These are phyloP conservation scores for Rhinopomastus cyanomelas DNA, from an alignment of 2,113 vertebrate species.

Conservation along the genomic window DNA sequence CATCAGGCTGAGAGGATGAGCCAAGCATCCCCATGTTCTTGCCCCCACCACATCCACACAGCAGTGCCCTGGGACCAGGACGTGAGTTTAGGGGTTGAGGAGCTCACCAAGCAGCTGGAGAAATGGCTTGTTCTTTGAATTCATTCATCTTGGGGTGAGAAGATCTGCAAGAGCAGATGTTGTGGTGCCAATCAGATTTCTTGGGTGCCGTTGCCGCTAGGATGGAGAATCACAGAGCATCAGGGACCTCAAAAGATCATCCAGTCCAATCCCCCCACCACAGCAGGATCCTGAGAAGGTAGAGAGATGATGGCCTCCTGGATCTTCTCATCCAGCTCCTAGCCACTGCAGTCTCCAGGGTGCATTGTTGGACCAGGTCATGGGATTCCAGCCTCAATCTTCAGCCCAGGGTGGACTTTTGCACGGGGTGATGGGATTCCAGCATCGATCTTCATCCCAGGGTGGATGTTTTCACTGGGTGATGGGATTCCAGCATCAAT, in stretches of 20 bases:
- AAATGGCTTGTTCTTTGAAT: neutral
- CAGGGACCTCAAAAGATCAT: too few species aligned
- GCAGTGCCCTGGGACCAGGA: neutral
- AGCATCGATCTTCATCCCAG: too few species aligned
- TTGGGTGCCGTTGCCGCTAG: accelerated
- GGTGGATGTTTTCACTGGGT: too few species aligned
- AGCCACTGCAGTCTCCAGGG: too few species aligned
- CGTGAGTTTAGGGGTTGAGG: neutral
- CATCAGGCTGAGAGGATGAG: neutral
- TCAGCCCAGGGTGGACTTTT: too few species aligned
- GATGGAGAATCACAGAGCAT: too few species aligned
- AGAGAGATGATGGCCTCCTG: neutral
- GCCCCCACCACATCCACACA: neutral
- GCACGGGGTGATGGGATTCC: too few species aligned
- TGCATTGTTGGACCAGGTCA: too few species aligned
- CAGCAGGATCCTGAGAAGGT: too few species aligned
- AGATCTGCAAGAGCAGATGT: neutral
- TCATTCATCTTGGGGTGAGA: accelerated
- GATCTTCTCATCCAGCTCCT: neutral
- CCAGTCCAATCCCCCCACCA: too few species aligned
- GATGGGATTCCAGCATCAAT: too few species aligned
- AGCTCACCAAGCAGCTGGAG: neutral
- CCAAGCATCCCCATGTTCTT: accelerated
- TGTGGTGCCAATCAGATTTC: neutral
- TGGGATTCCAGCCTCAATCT: too few species aligned